phyloP scores from a whole-genome alignment of 2,113 vertebrate species.

The Otis tarda region DNA sequence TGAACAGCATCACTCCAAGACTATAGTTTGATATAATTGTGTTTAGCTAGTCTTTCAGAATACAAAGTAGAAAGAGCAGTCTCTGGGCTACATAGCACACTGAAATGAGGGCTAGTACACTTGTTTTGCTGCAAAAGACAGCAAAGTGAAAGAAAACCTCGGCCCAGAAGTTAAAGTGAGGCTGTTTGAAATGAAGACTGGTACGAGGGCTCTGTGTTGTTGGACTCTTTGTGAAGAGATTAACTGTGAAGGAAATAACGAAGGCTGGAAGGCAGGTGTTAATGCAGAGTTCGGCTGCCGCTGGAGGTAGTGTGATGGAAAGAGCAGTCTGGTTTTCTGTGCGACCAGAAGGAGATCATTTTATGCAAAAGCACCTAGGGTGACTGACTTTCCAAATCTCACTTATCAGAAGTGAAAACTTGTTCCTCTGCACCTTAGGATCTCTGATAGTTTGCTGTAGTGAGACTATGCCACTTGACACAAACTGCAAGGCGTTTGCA shows the following conservation, averaged over 20 bases:
- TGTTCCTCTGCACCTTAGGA: slow-evolving; percentile 51
- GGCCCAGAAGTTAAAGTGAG: slow-evolving; percentile 29
- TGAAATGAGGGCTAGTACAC: slow-evolving; percentile 58
- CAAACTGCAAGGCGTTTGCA: background rate
- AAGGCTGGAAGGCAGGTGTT: slow-evolving; percentile 26
- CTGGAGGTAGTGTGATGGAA: background rate
- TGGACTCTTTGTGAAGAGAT: slow-evolving; percentile 49
- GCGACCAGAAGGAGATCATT: slow-evolving; percentile 22
- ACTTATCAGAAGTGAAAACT: slow-evolving; percentile 50
- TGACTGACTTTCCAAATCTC: slow-evolving; percentile 46
- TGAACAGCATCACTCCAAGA: slow-evolving; percentile 38
- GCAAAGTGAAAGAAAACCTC: slow-evolving; percentile 45
- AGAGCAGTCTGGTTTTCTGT: slow-evolving; percentile 17
- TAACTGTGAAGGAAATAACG: slow-evolving; percentile 22
- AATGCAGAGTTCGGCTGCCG: slow-evolving; percentile 2
- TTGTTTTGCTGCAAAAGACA: slow-evolving; percentile 52
- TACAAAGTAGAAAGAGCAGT: slow-evolving; percentile 41
- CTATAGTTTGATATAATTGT: slow-evolving; percentile 57
- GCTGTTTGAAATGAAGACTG: background rate
- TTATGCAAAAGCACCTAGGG: slow-evolving; percentile 55
- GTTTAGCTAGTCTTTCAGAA: slow-evolving; percentile 67
- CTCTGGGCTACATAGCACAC: slow-evolving; percentile 47
- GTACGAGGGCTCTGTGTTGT: background rate
- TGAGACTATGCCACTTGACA: slow-evolving; percentile 47
- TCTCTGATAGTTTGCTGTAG: slow-evolving; percentile 49